Percentiles rank a stretch among this genome's conserved stretches.
These are phyloP conservation scores for Macaria notata DNA, from an alignment of 2,888 invertebrate species.

Conservation along the genomic window DNA sequence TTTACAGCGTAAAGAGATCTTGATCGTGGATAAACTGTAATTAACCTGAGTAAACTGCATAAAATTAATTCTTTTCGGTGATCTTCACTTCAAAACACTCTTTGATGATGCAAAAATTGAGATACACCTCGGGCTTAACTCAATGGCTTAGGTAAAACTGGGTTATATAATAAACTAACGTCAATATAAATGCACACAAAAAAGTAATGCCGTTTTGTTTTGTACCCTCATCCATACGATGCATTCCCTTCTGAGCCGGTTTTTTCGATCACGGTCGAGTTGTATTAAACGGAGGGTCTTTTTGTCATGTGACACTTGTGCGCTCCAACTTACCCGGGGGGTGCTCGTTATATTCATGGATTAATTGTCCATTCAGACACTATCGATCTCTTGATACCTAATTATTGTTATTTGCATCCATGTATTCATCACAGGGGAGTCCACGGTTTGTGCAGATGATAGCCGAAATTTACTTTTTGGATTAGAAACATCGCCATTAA, in stretches of 20 bases:
- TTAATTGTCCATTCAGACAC: conserved; percentile 62
- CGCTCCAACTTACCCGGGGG: conserved; percentile 66
- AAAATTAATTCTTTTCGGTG: too few species aligned
- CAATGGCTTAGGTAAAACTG: too few species aligned
- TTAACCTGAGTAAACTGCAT: too few species aligned
- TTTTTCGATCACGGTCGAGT: conserved; percentile 70
- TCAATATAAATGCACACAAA: conserved; percentile 5
- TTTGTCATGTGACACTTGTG: conserved; percentile 80
- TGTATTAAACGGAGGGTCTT: conserved; percentile 70
- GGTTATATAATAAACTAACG: too few species aligned
- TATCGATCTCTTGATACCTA: conserved; percentile 25
- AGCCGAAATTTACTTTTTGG: too few species aligned
- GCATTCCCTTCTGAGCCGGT: conserved; percentile 67
- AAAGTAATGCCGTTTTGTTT: conserved; percentile 7
- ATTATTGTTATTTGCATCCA: conserved; percentile 5
- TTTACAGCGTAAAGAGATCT: too few species aligned
- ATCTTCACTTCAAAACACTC: too few species aligned
- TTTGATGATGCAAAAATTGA: too few species aligned
- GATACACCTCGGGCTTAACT: too few species aligned
- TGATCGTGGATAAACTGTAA: too few species aligned
- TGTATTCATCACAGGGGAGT: neutral
- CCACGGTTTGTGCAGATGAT: neutral
- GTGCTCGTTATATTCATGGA: conserved; percentile 67
- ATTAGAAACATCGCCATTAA: too few species aligned
- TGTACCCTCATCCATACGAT: conserved; percentile 59